Base-by-base conservation (phyloP, 2,888 invertebrate species). In the Cheilosia urbana region DNA sequence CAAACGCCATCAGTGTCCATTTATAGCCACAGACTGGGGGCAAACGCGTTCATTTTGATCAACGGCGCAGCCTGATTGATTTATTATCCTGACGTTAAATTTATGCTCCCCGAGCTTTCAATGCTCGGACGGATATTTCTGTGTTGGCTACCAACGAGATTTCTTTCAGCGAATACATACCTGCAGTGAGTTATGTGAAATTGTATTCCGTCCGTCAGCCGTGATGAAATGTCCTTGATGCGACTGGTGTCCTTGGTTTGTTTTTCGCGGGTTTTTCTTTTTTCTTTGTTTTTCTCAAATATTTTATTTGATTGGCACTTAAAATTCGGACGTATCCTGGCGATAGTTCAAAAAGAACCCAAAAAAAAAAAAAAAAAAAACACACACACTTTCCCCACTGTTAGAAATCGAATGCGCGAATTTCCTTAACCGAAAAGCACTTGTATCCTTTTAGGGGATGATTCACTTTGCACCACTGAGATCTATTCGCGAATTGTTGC, bases 61-160 rank as follows among this genome's bases (percentile, higher is more conserved):
- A 53, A 24, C 42, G 37, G 37, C 15, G 47, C 37, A 11, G n/a
- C 21, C 53, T 84, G 84, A 80, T 84, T 84, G 84, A 80, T 84
- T 84, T 84, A 84, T 80, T 65, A 71, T 79, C 80, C 66, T 84
- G 80, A 53, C 42, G 55, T 47, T 37, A 65, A 66, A 79, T 84
- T 71, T 69, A 84, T 83, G 79, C 65, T 73, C 15, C 15, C 27
- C 27, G 62, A 69, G 66, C 76, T 76, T 69, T 69, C 47, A 55
- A 42, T 42, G 19, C 2, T 45, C 53, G 42, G 42, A 55, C 13
- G 73, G 11, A 51, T 62, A 62, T 34, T 69, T 21, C 6, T 69
- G 27, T 51, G n/a, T 21, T n/a, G 40, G 58, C 17, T 9, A 42
- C 53, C 42, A 68, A 62, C n/a, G 24, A 60, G 55, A 37, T 42